Base-by-base conservation (phyloP, 2,113 vertebrate species). In the Phylloscopus whistleri region DNA sequence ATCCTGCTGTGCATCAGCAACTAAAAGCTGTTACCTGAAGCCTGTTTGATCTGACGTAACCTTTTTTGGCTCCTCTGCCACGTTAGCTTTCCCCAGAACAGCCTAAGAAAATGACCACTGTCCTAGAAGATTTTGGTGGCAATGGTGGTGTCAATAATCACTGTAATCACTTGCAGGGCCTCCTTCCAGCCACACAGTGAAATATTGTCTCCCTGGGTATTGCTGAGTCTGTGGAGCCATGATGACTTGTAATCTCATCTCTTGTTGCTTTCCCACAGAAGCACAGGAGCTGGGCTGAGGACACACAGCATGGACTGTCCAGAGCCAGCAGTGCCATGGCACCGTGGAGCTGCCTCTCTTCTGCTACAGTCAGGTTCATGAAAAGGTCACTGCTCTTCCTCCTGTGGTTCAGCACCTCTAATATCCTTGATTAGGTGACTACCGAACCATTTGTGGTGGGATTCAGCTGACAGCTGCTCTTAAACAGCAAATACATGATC, bases 1-100 rank as follows among this genome's bases (percentile, higher is more conserved):
- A 69, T 30, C 74, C 79, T 87, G 48, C 41, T 41, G 49, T 62
- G 37, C 75, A 90, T 31, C 39, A 88, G 23, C 79, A 87, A 51
- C 46, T 73, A 69, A 93, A 93, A 87, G 48, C 51, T 84, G 43
- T 93, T 87, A 75, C 35, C 31, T 93, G 75, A 91, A 89, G 80
- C 30, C 52, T 85, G 17, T 37, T 73, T 74, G 35, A 55, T 62
- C 28, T 80, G 28, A 24, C 12, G 6, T 10, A 44, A 55, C 7
- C 4, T n/a, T 35, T 88, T 74, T 73, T 49, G 62, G 26, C 23
- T 81, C 31, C 12, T 80, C 41, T 63, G 2, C 41, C 24, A n/a
- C 5, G 7, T 67, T 78, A n/a, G 8, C 12, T 85, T 70, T 90
- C 28, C 19, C 8, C 1, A 5, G 48, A 93, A 35, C 7, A 67